phyloP scores from a whole-genome alignment of 2,888 invertebrate genomes.

The Tachina grossa region DNA sequence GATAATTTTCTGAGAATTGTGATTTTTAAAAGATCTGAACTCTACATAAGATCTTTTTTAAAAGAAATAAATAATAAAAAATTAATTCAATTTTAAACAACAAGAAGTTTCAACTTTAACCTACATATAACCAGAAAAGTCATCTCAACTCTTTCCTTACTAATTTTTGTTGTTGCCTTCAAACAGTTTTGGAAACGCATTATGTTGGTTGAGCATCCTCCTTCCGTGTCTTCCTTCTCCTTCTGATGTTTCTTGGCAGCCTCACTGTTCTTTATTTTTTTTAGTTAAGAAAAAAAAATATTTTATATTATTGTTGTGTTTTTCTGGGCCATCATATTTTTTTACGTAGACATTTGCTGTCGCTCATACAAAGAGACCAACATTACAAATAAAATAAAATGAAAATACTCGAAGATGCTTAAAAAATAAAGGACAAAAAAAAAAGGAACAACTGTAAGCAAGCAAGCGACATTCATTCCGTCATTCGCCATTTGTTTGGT shows the following conservation, averaged over 20 bases:
- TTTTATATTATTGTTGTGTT: conserved; percentile 48
- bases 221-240: conserved; percentile 50
- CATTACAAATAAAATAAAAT: conserved; percentile 52
- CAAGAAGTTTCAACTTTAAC: conserved; percentile 32
- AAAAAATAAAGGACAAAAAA: conserved; percentile 46
- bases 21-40: too few species aligned
- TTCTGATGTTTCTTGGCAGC: conserved; percentile 56
- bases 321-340: conserved; percentile 65
- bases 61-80: background rate
- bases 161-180: conserved; percentile 28
- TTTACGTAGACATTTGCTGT: conserved; percentile 57
- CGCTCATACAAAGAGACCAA: conserved; percentile 53
- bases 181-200: conserved; percentile 67
- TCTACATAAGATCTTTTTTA: too few species aligned
- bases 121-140: conserved; percentile 41
- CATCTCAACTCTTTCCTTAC: conserved; percentile 15
- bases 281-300: conserved; percentile 35
- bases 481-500: conserved; percentile 48
- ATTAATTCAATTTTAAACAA: conserved; percentile 22
- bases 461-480: conserved; percentile 56
- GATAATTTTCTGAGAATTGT: too few species aligned
- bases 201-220: conserved; percentile 66
- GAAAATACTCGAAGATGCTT: background rate
- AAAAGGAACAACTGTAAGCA: conserved; percentile 39
- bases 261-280: conserved; percentile 41